Conservation (phyloP, 2,888 invertebrate genomes). For the Sinelater perroti region DNA sequence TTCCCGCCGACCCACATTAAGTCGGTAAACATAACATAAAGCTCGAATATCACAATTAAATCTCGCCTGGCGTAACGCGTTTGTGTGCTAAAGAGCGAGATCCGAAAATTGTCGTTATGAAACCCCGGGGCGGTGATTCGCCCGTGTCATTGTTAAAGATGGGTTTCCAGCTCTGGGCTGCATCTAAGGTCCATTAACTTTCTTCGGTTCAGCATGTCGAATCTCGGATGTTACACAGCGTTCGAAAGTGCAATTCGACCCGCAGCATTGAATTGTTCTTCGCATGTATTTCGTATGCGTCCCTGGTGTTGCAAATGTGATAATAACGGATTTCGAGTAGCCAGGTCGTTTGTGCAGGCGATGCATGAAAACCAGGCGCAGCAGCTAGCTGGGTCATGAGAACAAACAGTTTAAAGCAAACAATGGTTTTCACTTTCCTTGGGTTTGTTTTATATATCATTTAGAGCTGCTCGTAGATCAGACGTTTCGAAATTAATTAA, state of each 20-base stretch:
- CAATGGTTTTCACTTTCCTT: constrained; percentile 60
- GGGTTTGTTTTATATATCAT: constrained; percentile 56
- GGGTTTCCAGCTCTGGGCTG: background rate
- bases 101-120: constrained; percentile 13
- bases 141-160: background rate
- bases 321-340: constrained; percentile 34
- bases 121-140: background rate
- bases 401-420: constrained; percentile 52
- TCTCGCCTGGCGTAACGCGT: constrained; percentile 5
- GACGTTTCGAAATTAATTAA: constrained; percentile 35
- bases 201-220: background rate
- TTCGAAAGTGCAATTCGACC: constrained; percentile 20
- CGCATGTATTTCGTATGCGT: constrained; percentile 12
- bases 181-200: constrained; percentile 11
- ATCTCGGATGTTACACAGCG: constrained; percentile 22
- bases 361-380: constrained; percentile 50
- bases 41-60: constrained; percentile 24
- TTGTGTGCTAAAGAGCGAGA: constrained; percentile 23
- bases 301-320: constrained; percentile 30
- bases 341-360: constrained; percentile 45
- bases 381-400: constrained; percentile 47
- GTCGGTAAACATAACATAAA: constrained; percentile 6
- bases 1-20: constrained; percentile 38
- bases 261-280: constrained; percentile 21
- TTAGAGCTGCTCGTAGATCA: constrained; percentile 44